phyloP scores from a whole-genome alignment of 2,888 invertebrate genomes.

The Troides helena region DNA sequence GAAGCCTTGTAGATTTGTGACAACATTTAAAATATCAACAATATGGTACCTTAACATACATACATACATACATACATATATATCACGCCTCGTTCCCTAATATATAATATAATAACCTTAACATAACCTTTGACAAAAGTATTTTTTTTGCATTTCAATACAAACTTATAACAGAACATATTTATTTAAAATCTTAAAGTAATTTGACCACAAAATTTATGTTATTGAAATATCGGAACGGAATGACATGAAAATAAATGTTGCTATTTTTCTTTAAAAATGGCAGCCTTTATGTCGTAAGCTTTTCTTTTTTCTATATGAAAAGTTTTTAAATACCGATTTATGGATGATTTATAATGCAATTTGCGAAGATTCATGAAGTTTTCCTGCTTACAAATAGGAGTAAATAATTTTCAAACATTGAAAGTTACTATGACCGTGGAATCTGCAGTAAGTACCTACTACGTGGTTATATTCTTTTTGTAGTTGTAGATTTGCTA shows the following conservation, averaged over 20 bases:
- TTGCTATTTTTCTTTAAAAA: slow-evolving; percentile 69
- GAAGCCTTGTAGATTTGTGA: background rate
- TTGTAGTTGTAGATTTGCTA: slow-evolving; percentile 48
- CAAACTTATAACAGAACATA: no score
- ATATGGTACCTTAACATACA: background rate
- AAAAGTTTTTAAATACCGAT: slow-evolving; percentile 65
- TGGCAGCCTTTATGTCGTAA: slow-evolving; percentile 79
- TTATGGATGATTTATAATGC: slow-evolving; percentile 62
- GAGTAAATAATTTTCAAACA: slow-evolving; percentile 50
- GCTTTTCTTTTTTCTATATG: slow-evolving; percentile 68
- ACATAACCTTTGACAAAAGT: background rate
- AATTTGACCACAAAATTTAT: background rate
- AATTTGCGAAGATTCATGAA: slow-evolving; percentile 53
- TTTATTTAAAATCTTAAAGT: no score
- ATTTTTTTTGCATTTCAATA: no score
- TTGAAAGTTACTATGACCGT: slow-evolving; percentile 60
- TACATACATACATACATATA: no score
- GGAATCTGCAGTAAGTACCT: slow-evolving; percentile 64
- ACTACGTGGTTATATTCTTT: slow-evolving; percentile 72
- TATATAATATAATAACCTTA: no score
- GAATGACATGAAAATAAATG: slow-evolving; percentile 52
- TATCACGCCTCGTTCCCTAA: no score
- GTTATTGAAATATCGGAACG: slow-evolving; percentile 29
- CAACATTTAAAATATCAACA: background rate
- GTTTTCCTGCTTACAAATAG: slow-evolving; percentile 47